Percentiles rank a stretch among this genome's conserved stretches.
phyloP scores from a whole-genome alignment of 2,888 invertebrate species.

The Brachycybe producta region DNA sequence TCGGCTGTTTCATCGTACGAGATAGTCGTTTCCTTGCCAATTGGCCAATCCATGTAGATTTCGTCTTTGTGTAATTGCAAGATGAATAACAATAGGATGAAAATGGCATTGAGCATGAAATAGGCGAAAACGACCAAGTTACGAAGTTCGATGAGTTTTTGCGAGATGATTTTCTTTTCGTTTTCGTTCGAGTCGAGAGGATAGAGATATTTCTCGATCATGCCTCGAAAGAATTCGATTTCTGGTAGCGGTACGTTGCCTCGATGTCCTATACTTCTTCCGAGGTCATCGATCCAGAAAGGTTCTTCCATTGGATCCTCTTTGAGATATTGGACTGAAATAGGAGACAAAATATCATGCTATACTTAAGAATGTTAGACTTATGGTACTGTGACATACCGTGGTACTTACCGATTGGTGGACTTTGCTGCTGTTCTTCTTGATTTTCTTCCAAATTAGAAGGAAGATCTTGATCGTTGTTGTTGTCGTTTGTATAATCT shows the following conservation, averaged over 20 bases:
- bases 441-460: too few relatives aligned
- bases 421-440: slow-evolving; percentile 29
- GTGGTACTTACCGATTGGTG: too few relatives aligned
- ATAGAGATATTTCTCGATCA: slow-evolving; percentile 40
- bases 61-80: slow-evolving; percentile 41
- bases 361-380: too few relatives aligned
- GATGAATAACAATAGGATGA: slow-evolving; percentile 42
- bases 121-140: slow-evolving; percentile 39
- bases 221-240: slow-evolving; percentile 38
- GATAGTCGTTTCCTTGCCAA: neutral
- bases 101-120: slow-evolving; percentile 44
- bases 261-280: slow-evolving; percentile 32
- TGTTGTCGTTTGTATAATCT: too few relatives aligned
- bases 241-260: slow-evolving; percentile 35
- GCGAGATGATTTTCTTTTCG: slow-evolving; percentile 24
- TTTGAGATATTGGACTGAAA: too few relatives aligned
- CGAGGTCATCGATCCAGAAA: slow-evolving; percentile 36
- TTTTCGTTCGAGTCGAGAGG: slow-evolving; percentile 35
- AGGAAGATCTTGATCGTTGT: too few relatives aligned
- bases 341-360: too few relatives aligned
- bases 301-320: slow-evolving; percentile 30
- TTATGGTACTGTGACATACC: too few relatives aligned
- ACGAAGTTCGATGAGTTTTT: slow-evolving; percentile 35
- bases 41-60: slow-evolving; percentile 45
- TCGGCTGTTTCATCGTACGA: neutral